A percentile compares a stretch with the other conserved stretches of the same genome.
Conservation (phyloP, 2,113 vertebrate species). For the Platysternon megacephalum region DNA sequence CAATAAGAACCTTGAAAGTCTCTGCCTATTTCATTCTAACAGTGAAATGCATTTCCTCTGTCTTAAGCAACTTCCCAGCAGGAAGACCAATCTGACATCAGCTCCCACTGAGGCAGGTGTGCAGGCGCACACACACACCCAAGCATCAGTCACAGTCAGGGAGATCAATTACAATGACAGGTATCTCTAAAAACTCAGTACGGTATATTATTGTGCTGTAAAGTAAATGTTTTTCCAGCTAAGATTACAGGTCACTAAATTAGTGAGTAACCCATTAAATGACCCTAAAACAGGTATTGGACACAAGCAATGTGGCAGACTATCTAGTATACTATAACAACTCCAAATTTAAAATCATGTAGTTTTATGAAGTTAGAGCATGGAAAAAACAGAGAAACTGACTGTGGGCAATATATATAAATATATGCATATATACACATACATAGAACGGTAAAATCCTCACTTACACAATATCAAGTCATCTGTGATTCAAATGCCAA, state of each 20-base stretch:
- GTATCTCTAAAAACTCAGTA: constrained; percentile 28
- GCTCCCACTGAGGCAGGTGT: neutral
- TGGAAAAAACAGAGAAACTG: neutral
- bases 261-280: neutral
- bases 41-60: neutral
- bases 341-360: neutral
- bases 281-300: neutral
- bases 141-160: neutral
- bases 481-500: neutral
- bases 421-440: neutral
- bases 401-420: neutral
- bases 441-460: neutral
- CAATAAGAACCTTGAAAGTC: neutral
- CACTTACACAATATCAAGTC: neutral
- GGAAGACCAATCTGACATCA: neutral
- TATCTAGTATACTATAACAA: neutral
- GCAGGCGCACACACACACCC: fast-evolving
- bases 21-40: neutral
- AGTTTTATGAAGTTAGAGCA: neutral
- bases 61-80: neutral
- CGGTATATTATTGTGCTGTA: neutral
- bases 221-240: neutral
- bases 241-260: neutral
- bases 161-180: constrained; percentile 35
- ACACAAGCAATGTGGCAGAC: neutral